A percentile compares a stretch with the other conserved stretches of the same genome.
phyloP scores from a whole-genome alignment of 2,113 vertebrate species.

The Perca schrenkii region DNA sequence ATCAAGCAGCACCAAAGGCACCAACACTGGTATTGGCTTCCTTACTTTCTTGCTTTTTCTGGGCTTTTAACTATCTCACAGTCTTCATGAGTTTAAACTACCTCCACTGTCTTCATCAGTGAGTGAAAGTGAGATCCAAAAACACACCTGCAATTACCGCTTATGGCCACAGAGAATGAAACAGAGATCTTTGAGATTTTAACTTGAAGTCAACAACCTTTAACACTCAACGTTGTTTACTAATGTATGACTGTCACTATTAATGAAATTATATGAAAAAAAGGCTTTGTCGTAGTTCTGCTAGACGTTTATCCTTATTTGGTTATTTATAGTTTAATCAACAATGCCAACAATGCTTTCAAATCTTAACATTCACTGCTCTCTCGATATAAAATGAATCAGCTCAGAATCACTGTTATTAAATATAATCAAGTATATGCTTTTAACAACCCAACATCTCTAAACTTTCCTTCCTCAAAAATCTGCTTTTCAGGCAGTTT shows the following conservation, averaged over 20 bases:
- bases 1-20: slow-evolving; percentile 28
- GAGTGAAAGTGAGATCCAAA: too few species aligned
- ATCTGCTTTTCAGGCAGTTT: background rate
- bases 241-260: background rate
- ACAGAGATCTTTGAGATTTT: too few species aligned
- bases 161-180: too few species aligned
- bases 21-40: background rate
- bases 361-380: background rate
- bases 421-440: background rate
- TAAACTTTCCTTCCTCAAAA: background rate
- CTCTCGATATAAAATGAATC: background rate
- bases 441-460: background rate
- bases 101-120: background rate
- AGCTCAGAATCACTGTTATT: background rate
- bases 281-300: background rate
- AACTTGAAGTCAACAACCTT: too few species aligned
- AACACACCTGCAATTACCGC: too few species aligned
- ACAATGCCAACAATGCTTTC: background rate
- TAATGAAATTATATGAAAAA: background rate
- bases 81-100: background rate
- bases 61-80: background rate
- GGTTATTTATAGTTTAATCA: background rate
- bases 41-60: background rate
- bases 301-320: too few species aligned
- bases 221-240: background rate